phyloP scores from a whole-genome alignment of 2,888 invertebrate species.

The Ectobius pallidus region DNA sequence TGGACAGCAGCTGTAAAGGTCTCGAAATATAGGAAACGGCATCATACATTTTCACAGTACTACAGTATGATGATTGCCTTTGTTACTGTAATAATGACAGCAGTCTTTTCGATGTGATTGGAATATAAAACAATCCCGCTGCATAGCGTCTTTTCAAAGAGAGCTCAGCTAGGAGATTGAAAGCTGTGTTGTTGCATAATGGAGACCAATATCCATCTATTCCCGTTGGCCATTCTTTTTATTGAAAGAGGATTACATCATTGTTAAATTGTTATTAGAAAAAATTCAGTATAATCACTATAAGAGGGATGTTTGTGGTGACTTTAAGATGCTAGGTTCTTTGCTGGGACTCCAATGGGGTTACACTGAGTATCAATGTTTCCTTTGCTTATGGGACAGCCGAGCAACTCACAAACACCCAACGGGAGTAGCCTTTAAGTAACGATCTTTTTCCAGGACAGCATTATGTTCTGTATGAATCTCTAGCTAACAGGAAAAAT shows the following conservation, averaged over 20 bases:
- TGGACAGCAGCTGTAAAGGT: background rate
- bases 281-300: background rate
- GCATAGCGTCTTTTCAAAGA: background rate
- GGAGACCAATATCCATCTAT: background rate
- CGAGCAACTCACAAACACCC: background rate
- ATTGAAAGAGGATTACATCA: background rate
- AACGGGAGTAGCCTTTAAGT: background rate
- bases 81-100: background rate
- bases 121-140: background rate
- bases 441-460: background rate
- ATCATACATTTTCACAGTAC: background rate
- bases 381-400: background rate
- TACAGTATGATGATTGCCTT: background rate
- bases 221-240: background rate
- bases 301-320: constrained; percentile 1
- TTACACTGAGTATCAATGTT: background rate
- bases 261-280: background rate
- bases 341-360: background rate
- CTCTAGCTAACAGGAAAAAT: too few species aligned
- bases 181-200: background rate
- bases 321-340: background rate
- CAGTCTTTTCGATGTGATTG: background rate
- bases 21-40: background rate
- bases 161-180: background rate
- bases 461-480: too few species aligned